These are phyloP conservation scores for Fulmarus glacialis DNA, from an alignment of 2,113 vertebrate species.

Conservation along the genomic window DNA sequence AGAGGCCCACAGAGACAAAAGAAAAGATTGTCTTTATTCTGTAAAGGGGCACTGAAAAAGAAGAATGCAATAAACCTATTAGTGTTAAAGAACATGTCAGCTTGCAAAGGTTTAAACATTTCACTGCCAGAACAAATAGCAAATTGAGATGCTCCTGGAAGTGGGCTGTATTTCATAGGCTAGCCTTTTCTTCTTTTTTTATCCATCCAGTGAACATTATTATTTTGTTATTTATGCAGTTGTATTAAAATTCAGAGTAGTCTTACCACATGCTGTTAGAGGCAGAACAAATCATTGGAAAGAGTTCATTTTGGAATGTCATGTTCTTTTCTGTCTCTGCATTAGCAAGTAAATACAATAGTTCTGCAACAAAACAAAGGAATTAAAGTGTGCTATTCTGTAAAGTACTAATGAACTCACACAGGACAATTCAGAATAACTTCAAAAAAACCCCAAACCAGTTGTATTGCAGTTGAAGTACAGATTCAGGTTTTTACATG, in stretches of 20 bases:
- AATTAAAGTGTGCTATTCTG: constrained; percentile 50
- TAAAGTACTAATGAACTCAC: constrained; percentile 18
- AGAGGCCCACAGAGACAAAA: background rate
- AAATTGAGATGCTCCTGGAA: background rate
- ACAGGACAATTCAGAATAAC: background rate
- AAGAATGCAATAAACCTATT: background rate
- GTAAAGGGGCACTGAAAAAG: background rate
- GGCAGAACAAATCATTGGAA: constrained; percentile 39
- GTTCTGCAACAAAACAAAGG: background rate
- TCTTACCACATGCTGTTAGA: constrained; percentile 32
- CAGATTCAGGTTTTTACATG: background rate
- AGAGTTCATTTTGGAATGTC: constrained; percentile 53
- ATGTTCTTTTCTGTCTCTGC: constrained; percentile 59
- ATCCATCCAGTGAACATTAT: background rate
- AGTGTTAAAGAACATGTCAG: background rate
- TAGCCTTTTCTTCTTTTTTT: background rate
- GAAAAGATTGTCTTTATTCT: background rate
- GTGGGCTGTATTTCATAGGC: background rate
- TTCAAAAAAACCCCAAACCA: background rate
- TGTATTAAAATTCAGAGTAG: constrained; percentile 12
- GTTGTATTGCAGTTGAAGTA: constrained; percentile 33
- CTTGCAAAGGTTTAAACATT: background rate
- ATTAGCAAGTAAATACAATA: constrained; percentile 64
- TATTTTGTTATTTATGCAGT: background rate
- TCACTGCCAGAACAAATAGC: background rate